Base-by-base conservation (phyloP, 1,140 invertebrate genomes). In the Drosophila rufa region DNA sequence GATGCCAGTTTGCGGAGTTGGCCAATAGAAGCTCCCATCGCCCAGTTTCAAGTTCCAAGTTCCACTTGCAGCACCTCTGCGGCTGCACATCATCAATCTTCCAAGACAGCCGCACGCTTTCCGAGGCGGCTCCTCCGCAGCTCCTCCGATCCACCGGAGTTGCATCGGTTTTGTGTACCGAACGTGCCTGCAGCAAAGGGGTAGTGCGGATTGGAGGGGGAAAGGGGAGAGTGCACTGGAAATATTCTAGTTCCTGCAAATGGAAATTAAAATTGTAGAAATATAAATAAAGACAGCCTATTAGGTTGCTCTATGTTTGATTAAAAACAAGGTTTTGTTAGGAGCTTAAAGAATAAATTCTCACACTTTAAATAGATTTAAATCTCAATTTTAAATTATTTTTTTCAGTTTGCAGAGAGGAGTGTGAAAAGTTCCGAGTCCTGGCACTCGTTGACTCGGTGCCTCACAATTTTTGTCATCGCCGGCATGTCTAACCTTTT, bases 1-100 rank as follows among this genome's bases (percentile, higher is more conserved):
- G 84, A 79, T 84, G 84, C 75, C 78, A 42, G 80, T 64, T 48
- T 38, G 51, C 40, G 59, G 79, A 65, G 64, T 50, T 69, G 57
- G 77, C 76, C 65, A 62, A 48, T 48, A 25, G 61, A 9, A 40
- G 66, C 30, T 51, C 15, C 61, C 27, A 66, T 27, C 14, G 25
- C 7, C 36, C 27, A 64, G 30, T 4, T 38, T 0, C 19, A 19
- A n/a, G 30, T 8, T 56, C 25, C 30, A 3, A 51, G 27, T 27
- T n/a, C 65, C 71, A 59, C 77, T 57, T 75, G 77, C 70, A 42
- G 61, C 71, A 79, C 67, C 78, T 82, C 70, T 73, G 56, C 48
- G 83, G 69, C 84, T 89, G 75, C 84, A 87, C 85, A 89, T 89
- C 84, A 89, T 89, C 84, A 89, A 89, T 89, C 84, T 89, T 89